A percentile compares a stretch with the other conserved stretches of the same genome.
Evolutionary conservation across 2,888 invertebrate species (phyloP).

Genomic region (Epistrophella euchroma): DNA sequence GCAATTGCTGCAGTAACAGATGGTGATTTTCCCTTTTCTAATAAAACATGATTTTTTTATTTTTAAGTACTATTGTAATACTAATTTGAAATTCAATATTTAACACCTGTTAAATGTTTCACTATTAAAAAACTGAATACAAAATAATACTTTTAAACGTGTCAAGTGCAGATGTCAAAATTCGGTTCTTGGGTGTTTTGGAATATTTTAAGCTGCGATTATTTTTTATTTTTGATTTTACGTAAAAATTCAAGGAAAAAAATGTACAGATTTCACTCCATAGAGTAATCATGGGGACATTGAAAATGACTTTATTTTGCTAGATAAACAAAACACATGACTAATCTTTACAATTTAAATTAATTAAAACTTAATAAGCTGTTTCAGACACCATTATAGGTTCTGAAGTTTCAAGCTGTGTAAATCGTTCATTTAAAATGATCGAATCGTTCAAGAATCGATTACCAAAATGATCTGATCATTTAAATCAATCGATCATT

Average conservation of each 20-base stretch:
- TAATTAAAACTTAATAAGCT: too few species aligned
- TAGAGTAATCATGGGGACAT: too few species aligned
- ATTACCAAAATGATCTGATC: too few species aligned
- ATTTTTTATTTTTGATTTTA: neutral
- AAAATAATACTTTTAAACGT: conserved; percentile 12
- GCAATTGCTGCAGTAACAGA: conserved; percentile 40
- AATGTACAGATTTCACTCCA: neutral
- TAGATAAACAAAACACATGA: too few species aligned
- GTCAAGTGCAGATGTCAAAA: conserved; percentile 36
- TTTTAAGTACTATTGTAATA: conserved; percentile 22
- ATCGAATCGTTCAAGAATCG: too few species aligned
- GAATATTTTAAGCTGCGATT: neutral
- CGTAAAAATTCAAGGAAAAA: neutral
- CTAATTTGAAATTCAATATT: conserved; percentile 39
- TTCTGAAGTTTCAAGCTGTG: too few species aligned
- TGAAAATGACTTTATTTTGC: too few species aligned
- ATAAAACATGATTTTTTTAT: neutral
- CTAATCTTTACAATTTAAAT: too few species aligned
- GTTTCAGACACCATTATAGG: too few species aligned
- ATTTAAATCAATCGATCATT: too few species aligned
- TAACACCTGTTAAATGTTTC: conserved; percentile 59
- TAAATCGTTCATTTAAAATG: too few species aligned
- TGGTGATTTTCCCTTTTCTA: conserved; percentile 35
- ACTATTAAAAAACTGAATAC: conserved; percentile 31
- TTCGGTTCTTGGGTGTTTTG: neutral